A percentile compares a stretch with the other conserved stretches of the same genome.
Evolutionary conservation across 2,888 invertebrate genomes (phyloP).

Genomic region (Holacanthella duospinosa): DNA sequence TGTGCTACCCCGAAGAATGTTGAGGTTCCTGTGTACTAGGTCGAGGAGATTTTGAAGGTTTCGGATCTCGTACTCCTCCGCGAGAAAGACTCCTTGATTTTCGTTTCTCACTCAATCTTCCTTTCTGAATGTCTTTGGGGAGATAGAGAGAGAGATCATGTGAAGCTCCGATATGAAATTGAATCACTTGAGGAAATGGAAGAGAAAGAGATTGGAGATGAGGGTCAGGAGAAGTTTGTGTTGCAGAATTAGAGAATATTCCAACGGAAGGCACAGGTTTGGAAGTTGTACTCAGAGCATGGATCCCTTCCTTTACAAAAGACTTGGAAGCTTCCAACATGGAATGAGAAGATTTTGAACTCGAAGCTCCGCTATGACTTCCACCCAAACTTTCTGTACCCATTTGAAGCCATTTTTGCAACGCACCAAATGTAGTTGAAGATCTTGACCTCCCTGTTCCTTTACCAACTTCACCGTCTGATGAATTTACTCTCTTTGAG

Average conservation of each 20-base stretch:
- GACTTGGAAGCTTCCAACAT: slow-evolving; percentile 37
- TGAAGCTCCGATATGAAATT: slow-evolving; percentile 53
- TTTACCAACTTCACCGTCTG: slow-evolving; percentile 13
- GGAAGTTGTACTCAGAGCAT: slow-evolving; percentile 39
- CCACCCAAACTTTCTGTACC: slow-evolving; percentile 23
- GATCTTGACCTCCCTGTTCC: slow-evolving; percentile 19
- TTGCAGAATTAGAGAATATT: slow-evolving; percentile 45
- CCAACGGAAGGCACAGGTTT: slow-evolving; percentile 10
- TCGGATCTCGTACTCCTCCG: slow-evolving; percentile 12
- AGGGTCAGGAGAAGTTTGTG: slow-evolving; percentile 59
- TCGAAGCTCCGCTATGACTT: slow-evolving; percentile 15
- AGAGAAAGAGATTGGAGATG: slow-evolving; percentile 40
- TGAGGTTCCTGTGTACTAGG: not conserved
- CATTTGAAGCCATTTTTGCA: slow-evolving; percentile 49
- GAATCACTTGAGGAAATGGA: slow-evolving; percentile 42
- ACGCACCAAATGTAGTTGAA: slow-evolving; percentile 42
- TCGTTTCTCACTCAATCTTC: slow-evolving; percentile 9
- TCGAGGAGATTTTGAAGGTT: slow-evolving; percentile 13
- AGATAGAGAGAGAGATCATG: not conserved
- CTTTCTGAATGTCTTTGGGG: not conserved
- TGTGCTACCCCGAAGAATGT: slow-evolving; percentile 45
- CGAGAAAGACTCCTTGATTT: slow-evolving; percentile 23
- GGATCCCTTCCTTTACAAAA: slow-evolving; percentile 41
- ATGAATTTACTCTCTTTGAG: not conserved
- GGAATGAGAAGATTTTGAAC: not conserved